Evolutionary conservation across 2,113 vertebrate species (phyloP), one percentile per base, ranked within the genome.

Genomic region (Cryptotis parvus): DNA sequence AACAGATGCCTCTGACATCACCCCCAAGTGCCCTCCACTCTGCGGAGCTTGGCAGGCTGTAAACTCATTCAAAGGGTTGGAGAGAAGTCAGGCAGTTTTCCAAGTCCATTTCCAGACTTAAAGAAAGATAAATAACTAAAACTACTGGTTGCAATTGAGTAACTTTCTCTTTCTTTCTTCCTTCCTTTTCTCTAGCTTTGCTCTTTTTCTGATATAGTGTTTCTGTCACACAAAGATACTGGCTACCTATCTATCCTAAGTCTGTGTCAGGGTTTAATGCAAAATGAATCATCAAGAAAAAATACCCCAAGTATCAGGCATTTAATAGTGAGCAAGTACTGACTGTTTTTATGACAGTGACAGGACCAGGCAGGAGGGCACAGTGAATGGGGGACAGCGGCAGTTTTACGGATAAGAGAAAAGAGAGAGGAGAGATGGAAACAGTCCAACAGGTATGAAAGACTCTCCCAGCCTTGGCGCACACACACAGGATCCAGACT

Each of bases 1-100:
- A 97, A 95, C 91, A 96, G 95, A 97, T 95, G 94, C 92, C 79
- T 97, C 90, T 92, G 91, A 96, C 93, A 93, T 95, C 95, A 96
- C 92, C 79, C 91, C 93, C 80, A 90, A 93, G 93, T 95, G 94
- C 95, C 96, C 96, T 94, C 92, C 92, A 96, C 95, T 97, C 79
- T 94, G 90, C 95, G 96, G 94, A 97, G 86, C 96, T 92, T 94
- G 94, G 97, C 86, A 96, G 92, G 91, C 96, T 90, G 74, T 78
- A 94, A 83, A 85, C 89, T 95, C 94, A 92, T 96, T 97, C 92
- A 94, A 88, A 95, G 93, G 93, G 94, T 95, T 35, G 84, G 84
- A 93, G 58, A 77, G 72, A 95, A 95, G 93, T 1, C 83, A 68
- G 90, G 93, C 91, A 95, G 91, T 82, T 77, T 95, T 94, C 90